These are phyloP conservation scores for Nesometra sesokonis DNA, from an alignment of 35 echinoderm and acorn worm species.

Conservation along the genomic window DNA sequence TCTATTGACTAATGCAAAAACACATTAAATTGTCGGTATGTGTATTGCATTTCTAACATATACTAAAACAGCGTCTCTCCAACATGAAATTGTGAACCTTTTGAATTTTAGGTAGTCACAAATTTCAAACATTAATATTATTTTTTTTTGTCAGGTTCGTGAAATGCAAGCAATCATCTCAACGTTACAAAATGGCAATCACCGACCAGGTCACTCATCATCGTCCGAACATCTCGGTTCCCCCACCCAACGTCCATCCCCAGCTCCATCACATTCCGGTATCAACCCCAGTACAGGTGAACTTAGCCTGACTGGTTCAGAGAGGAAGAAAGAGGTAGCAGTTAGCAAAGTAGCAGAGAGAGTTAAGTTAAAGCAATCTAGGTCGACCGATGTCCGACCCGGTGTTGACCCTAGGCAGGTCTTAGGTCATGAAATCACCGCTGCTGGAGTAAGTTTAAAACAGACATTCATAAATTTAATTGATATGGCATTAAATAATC, in stretches of 20 bases:
- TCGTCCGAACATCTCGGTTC: constrained; percentile 88
- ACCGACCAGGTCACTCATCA: constrained; percentile 63
- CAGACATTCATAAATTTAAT: too few relatives aligned
- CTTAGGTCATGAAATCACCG: constrained; percentile 43
- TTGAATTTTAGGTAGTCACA: too few relatives aligned
- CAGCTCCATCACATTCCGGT: constrained; percentile 23
- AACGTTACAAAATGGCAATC: constrained; percentile 17
- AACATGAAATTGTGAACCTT: too few relatives aligned
- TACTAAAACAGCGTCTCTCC: too few relatives aligned
- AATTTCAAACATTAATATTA: too few relatives aligned
- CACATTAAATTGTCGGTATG: too few relatives aligned
- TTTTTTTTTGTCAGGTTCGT: constrained; percentile 34
- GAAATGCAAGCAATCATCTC: constrained; percentile 44
- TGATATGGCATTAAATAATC: too few relatives aligned
- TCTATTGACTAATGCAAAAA: too few relatives aligned
- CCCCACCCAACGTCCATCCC: constrained; percentile 46
- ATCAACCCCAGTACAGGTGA: constrained; percentile 93
- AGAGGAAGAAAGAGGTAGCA: constrained; percentile 48
- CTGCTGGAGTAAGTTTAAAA: constrained; percentile 4
- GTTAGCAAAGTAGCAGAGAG: constrained; percentile 86
- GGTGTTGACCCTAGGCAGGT: constrained; percentile 43
- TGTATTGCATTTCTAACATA: too few relatives aligned
- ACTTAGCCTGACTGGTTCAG: constrained; percentile 65
- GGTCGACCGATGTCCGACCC: constrained; percentile 19
- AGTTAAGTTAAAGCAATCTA: constrained; percentile 68